A percentile compares a stretch with the other conserved stretches of the same genome.
Conservation (phyloP, 2,797 vertebrate genomes). For the Microcaecilia unicolor region DNA sequence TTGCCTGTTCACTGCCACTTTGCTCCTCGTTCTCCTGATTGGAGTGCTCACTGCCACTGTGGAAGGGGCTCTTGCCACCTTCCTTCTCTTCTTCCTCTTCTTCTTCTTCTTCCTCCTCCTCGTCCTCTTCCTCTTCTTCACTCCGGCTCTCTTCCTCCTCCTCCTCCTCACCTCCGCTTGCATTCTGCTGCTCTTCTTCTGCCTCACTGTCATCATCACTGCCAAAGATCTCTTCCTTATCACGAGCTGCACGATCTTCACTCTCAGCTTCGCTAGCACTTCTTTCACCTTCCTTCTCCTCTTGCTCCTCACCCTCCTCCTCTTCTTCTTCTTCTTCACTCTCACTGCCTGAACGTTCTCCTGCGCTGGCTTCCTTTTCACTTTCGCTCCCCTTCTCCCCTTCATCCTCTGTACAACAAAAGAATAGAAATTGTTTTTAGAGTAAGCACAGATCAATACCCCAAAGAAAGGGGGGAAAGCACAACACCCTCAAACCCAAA, state of each 20-base stretch:
- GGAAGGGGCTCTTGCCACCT: constrained; percentile 65
- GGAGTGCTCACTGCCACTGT: constrained; percentile 72
- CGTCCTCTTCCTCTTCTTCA: constrained; percentile 20
- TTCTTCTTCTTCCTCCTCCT: constrained; percentile 42
- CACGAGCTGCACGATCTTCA: constrained; percentile 65
- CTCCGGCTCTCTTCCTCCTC: constrained; percentile 30
- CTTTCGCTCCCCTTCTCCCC: constrained; percentile 78
- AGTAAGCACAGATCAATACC: too few species aligned
- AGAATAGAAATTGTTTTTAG: too few species aligned
- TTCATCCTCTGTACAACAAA: constrained; percentile 61
- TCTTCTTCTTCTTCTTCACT: constrained; percentile 39
- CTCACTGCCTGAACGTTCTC: constrained; percentile 40
- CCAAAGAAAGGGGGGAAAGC: background rate
- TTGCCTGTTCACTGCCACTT: constrained; percentile 62
- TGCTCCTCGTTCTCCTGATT: constrained; percentile 58
- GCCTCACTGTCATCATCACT: constrained; percentile 71
- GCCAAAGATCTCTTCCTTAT: constrained; percentile 85
- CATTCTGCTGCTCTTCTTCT: constrained; percentile 50
- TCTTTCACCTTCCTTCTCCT: constrained; percentile 36
- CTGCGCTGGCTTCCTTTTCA: constrained; percentile 46
- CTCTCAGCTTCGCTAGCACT: constrained; percentile 37
- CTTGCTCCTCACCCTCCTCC: constrained; percentile 40
- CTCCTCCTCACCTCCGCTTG: constrained; percentile 32
- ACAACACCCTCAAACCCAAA: too few species aligned
- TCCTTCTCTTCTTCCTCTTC: constrained; percentile 1